Evolutionary conservation across 1,140 invertebrate genomes (phyloP).

Genomic region (Hypothenemus hampei): DNA sequence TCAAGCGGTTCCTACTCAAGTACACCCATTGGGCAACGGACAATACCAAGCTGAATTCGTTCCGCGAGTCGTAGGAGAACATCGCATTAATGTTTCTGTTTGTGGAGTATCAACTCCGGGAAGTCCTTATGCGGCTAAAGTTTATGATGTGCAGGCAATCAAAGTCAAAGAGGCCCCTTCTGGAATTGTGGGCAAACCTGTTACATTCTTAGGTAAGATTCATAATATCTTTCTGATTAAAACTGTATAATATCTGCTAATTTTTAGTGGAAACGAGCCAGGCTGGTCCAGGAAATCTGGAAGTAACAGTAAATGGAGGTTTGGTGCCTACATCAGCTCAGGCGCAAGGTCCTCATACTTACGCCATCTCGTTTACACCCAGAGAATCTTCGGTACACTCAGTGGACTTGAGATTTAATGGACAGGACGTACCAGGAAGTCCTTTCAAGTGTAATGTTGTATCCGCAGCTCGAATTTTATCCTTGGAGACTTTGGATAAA

Average conservation of each 20-base stretch:
- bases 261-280: constrained; percentile 89
- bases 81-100: constrained; percentile 80
- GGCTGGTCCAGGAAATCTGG: constrained; percentile 93
- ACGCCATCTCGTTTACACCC: constrained; percentile 96
- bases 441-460: constrained; percentile 56
- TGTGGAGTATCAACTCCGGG: constrained; percentile 72
- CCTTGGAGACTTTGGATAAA: constrained; percentile 82
- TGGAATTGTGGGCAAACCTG: constrained; percentile 87
- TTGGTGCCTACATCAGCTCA: constrained; percentile 92
- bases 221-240: not conserved
- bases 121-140: constrained; percentile 89
- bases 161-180: constrained; percentile 87
- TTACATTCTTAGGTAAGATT: constrained; percentile 85
- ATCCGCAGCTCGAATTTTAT: constrained; percentile 69
- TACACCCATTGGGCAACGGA: constrained; percentile 63
- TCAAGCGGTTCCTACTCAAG: constrained; percentile 80
- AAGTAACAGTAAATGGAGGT: constrained; percentile 95
- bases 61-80: constrained; percentile 81
- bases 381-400: constrained; percentile 83
- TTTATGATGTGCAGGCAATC: constrained; percentile 92
- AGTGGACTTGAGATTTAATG: constrained; percentile 93
- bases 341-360: constrained; percentile 90
- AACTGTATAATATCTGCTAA: not conserved
- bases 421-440: constrained; percentile 86
- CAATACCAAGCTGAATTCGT: constrained; percentile 83